Base-by-base conservation (phyloP, 2,113 vertebrate species). In the Centropristis striata region DNA sequence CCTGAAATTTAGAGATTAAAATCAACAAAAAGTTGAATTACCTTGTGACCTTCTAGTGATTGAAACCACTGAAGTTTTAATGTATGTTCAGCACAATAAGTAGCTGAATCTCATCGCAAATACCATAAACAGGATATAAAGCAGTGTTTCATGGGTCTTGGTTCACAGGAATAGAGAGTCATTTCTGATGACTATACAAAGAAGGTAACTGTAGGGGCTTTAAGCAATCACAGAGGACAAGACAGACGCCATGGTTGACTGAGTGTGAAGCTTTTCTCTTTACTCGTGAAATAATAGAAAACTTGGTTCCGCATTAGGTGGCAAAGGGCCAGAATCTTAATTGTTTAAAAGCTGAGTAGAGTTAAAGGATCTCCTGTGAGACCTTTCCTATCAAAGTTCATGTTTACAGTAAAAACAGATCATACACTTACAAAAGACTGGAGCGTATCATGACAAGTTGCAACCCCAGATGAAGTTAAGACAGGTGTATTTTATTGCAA, bases 221-320 rank as follows among this genome's bases (percentile, higher is more conserved):
- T 66, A 61, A 75, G 77, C 65, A 83, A 75, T 85, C 88, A 68
- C 83, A 60, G 47, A 59, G 71, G 85, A 90, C 89, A 86, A 85
- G 92, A 94, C 90, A 92, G 92, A 90, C 73, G 49, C 87, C 85
- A 88, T 37, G 91, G 92, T 88, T 88, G 88, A 94, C 86, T 88
- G 92, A 94, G 91, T 94, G 93, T 91, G 91, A 95, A 92, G 91
- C 75, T 85, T 82, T 93, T 91, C 90, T 91, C 92, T 94, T 93
- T 92, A 94, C 92, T 95, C 92, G 90, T 93, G 85, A 91, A 91
- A 93, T 92, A 96, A 95, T 96, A 93, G 87, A 94, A 95, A 95
- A 96, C 94, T 60, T 42, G 89, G 41, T 95, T 95, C 71, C 75
- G 86, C 89, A 95, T 95, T 94, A 94, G 70, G 83, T 94, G 93